Percentiles rank a stretch among this genome's conserved stretches.
phyloP scores from a whole-genome alignment of 2,113 vertebrate genomes.

The Anser brachyrhynchus region DNA sequence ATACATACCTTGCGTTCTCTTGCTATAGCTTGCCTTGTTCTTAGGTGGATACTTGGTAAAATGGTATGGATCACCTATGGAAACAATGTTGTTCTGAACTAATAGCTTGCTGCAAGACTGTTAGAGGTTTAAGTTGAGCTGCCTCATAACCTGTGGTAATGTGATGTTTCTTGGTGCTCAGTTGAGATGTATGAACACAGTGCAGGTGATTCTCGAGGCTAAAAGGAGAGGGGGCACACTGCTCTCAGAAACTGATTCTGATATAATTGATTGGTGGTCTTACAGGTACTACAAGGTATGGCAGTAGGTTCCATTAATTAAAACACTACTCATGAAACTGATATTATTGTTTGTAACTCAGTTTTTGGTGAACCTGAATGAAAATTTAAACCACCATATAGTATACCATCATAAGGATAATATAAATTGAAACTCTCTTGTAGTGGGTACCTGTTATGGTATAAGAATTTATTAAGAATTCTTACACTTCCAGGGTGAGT shows the following conservation, averaged over 20 bases:
- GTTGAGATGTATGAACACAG: accelerated
- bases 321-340: background rate
- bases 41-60: background rate
- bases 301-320: background rate
- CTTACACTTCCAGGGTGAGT: background rate
- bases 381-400: background rate
- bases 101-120: background rate
- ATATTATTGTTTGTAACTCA: too few relatives aligned
- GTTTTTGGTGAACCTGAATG: background rate
- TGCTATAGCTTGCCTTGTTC: background rate
- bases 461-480: too few relatives aligned
- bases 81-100: background rate
- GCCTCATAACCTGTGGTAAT: background rate
- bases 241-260: background rate
- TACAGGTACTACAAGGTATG: background rate
- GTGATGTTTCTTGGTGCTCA: background rate
- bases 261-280: too few relatives aligned
- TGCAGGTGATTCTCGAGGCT: background rate
- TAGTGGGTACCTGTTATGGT: too few relatives aligned
- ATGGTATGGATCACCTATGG: background rate
- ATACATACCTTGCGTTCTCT: accelerated
- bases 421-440: background rate
- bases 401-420: background rate
- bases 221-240: background rate
- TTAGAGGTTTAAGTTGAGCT: background rate